Conservation (phyloP, 2,797 vertebrate genomes). For the Enteromius mattozi region DNA sequence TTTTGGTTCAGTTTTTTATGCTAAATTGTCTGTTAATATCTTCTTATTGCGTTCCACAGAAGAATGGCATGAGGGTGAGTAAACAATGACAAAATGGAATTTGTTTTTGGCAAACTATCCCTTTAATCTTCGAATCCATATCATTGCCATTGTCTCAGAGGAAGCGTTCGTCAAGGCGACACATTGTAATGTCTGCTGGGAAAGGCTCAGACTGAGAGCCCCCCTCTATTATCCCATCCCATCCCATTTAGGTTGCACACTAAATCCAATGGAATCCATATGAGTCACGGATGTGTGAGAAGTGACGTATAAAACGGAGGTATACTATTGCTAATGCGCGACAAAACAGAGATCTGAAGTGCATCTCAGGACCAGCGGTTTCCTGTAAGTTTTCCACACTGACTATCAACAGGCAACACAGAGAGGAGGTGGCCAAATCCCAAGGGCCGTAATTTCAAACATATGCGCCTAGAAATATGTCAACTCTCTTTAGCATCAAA, state of each 20-base stretch:
- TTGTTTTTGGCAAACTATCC: not conserved
- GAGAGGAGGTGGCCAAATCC: not conserved
- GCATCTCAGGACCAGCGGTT: conserved; percentile 46
- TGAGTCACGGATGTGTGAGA: conserved; percentile 50
- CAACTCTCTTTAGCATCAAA: conserved; percentile 1
- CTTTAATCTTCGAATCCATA: conserved; percentile 48
- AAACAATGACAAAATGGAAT: not conserved
- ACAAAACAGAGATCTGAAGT: conserved; percentile 20
- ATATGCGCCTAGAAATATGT: conserved; percentile 18
- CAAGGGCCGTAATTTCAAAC: conserved; percentile 23
- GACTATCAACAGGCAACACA: conserved; percentile 30
- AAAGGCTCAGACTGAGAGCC: conserved; percentile 47
- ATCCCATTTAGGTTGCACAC: conserved; percentile 14
- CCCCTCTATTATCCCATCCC: conserved; percentile 25
- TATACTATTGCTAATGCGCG: conserved; percentile 49
- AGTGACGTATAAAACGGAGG: conserved; percentile 52
- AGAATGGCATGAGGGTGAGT: not conserved
- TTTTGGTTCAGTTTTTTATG: not conserved
- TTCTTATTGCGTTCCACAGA: not conserved
- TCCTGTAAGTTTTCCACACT: conserved; percentile 47
- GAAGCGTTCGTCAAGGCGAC: conserved; percentile 29
- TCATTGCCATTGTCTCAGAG: conserved; percentile 22
- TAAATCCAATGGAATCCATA: conserved; percentile 38
- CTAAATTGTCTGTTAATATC: not conserved
- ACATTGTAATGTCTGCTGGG: conserved; percentile 53